Conservation (phyloP, 2,888 invertebrate genomes). For the Cremastobaeus sp. region DNA sequence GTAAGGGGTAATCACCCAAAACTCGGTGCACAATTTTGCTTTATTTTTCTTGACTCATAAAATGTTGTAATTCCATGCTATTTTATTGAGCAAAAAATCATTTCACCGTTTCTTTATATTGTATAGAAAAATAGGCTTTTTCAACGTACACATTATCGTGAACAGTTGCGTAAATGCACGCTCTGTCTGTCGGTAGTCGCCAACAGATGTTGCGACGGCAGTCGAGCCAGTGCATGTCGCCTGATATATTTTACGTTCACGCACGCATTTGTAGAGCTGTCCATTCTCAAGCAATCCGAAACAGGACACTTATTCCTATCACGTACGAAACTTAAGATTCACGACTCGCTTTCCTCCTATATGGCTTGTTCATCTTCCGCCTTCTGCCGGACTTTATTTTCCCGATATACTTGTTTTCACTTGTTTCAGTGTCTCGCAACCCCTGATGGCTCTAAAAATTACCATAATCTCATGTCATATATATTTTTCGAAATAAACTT, state of each 20-base stretch:
- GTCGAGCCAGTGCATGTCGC: conserved; percentile 57
- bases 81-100: conserved; percentile 2
- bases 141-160: conserved; percentile 33
- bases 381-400: conserved; percentile 25
- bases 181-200: conserved; percentile 67
- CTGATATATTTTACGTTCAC: conserved; percentile 64
- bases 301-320: conserved; percentile 38
- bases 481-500: too few relatives aligned
- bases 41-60: too few relatives aligned
- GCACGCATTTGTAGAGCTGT: conserved; percentile 57
- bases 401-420: conserved; percentile 45
- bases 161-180: conserved; percentile 73
- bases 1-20: too few relatives aligned
- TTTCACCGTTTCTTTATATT: too few relatives aligned
- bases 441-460: conserved; percentile 1
- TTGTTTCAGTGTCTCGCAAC: conserved; percentile 10
- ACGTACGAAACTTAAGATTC: conserved; percentile 48
- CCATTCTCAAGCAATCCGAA: conserved; percentile 39
- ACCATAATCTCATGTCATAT: conserved; percentile 25
- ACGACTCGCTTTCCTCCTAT: conserved; percentile 23
- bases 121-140: too few relatives aligned
- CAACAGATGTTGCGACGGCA: conserved; percentile 71
- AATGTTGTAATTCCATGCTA: too few relatives aligned
- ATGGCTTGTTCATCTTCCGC: conserved; percentile 36
- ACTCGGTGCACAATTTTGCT: too few relatives aligned